A percentile compares a stretch with the other conserved stretches of the same genome.
These are phyloP conservation scores for Blastobasis lacticolella DNA, from an alignment of 2,888 invertebrate genomes.

Conservation along the genomic window DNA sequence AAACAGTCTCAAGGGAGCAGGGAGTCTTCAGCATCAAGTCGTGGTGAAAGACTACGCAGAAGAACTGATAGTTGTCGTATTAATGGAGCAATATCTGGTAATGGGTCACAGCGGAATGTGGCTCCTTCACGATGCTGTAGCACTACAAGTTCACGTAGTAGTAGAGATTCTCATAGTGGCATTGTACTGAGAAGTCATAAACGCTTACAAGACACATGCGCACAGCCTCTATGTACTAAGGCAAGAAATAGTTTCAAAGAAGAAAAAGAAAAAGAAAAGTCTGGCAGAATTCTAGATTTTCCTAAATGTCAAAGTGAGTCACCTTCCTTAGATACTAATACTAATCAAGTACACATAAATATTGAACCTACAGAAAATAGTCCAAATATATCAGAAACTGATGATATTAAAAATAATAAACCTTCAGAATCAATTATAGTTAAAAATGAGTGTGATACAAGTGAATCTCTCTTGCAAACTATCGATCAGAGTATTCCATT, in stretches of 20 bases:
- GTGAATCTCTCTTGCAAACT: conserved; percentile 49
- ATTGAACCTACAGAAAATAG: conserved; percentile 26
- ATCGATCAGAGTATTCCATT: too few species aligned
- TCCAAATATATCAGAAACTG: too few species aligned
- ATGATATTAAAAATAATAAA: too few species aligned
- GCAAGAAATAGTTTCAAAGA: conserved; percentile 37
- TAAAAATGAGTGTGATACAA: conserved; percentile 41
- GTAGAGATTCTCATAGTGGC: conserved; percentile 63
- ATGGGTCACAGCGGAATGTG: conserved; percentile 35
- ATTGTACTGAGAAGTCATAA: conserved; percentile 78
- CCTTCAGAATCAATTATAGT: conserved; percentile 21
- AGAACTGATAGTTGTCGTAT: conserved; percentile 47
- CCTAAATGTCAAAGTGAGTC: conserved; percentile 46
- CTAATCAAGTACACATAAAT: conserved; percentile 32
- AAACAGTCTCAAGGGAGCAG: conserved; percentile 56
- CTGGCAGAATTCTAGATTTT: conserved; percentile 38
- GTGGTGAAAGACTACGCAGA: conserved; percentile 50
- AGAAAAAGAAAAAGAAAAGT: conserved; percentile 36
- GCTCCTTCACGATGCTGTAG: conserved; percentile 58
- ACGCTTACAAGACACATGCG: conserved; percentile 57
- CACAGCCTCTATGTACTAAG: conserved; percentile 42
- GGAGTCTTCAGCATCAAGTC: conserved; percentile 60
- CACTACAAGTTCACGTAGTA: conserved; percentile 65
- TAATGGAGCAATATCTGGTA: conserved; percentile 44
- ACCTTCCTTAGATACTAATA: conserved; percentile 33